Conservation (phyloP, 2,113 vertebrate species). For the Donacobius atricapilla region DNA sequence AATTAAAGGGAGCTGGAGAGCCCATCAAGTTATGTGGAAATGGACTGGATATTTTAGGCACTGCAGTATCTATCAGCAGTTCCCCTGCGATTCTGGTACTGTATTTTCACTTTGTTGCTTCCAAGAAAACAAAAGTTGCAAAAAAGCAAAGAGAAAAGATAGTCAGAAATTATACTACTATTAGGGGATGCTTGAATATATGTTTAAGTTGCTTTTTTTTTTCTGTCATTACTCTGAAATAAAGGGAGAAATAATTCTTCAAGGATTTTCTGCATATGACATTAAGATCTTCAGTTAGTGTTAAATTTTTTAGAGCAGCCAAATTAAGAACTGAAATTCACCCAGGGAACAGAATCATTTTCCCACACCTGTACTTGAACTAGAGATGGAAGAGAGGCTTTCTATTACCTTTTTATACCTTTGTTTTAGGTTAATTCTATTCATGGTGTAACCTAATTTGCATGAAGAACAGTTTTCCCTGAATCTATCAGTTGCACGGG, state of each 20-base stretch:
- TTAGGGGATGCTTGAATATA: neutral
- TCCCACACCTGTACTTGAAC: neutral
- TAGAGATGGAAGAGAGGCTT: neutral
- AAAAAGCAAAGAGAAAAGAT: neutral
- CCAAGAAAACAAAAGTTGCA: neutral
- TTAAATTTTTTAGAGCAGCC: neutral
- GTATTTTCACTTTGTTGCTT: neutral
- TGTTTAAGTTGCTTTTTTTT: neutral
- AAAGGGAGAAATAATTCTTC: neutral
- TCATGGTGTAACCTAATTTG: constrained; percentile 1
- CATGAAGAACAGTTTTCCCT: constrained; percentile 8
- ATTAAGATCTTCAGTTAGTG: neutral
- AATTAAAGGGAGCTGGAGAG: neutral
- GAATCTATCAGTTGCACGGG: constrained; percentile 1
- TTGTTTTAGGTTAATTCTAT: constrained; percentile 21
- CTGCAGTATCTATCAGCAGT: neutral
- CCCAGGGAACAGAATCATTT: neutral
- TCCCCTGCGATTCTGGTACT: neutral
- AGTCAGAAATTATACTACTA: neutral
- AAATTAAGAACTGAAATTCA: neutral
- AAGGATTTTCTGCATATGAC: neutral
- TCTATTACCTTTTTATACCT: neutral
- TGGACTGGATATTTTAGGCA: neutral
- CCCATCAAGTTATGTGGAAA: neutral
- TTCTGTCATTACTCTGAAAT: neutral